Evolutionary conservation across 2,113 vertebrate genomes (phyloP).

Genomic region (Tachuris rubrigastra): DNA sequence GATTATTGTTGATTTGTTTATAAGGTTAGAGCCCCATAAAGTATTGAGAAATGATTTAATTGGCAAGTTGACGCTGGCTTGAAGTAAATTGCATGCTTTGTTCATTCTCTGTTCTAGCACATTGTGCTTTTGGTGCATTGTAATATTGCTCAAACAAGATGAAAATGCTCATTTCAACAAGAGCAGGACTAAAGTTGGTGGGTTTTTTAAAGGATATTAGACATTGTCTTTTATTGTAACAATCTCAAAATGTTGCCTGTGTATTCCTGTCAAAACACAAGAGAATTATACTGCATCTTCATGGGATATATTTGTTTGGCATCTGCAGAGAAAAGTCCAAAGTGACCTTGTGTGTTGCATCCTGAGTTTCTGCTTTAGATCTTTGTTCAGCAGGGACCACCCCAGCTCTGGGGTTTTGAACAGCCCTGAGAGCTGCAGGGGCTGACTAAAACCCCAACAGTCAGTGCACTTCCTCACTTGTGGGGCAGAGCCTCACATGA

Average conservation of each 20-base stretch:
- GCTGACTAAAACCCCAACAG: neutral
- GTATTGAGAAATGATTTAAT: neutral
- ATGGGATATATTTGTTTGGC: neutral
- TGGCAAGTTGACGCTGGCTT: neutral
- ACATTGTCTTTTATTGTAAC: neutral
- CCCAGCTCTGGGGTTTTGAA: neutral
- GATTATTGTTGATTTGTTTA: constrained; percentile 24
- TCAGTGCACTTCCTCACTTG: neutral
- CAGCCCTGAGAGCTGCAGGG: neutral
- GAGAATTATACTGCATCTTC: neutral
- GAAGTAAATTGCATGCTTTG: neutral
- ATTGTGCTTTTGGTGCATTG: constrained; percentile 2
- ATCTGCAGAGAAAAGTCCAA: neutral
- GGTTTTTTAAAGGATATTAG: neutral
- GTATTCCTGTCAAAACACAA: neutral
- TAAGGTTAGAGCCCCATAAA: neutral
- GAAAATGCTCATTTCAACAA: neutral
- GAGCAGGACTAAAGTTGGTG: neutral
- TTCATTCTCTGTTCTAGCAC: constrained; percentile 31
- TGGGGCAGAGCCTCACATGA: neutral
- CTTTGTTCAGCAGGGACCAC: neutral
- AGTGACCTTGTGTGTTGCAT: neutral
- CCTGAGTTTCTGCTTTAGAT: neutral
- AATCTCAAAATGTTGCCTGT: neutral
- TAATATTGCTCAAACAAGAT: neutral